phyloP scores from a whole-genome alignment of 2,888 invertebrate species.

The Troilus luridus region DNA sequence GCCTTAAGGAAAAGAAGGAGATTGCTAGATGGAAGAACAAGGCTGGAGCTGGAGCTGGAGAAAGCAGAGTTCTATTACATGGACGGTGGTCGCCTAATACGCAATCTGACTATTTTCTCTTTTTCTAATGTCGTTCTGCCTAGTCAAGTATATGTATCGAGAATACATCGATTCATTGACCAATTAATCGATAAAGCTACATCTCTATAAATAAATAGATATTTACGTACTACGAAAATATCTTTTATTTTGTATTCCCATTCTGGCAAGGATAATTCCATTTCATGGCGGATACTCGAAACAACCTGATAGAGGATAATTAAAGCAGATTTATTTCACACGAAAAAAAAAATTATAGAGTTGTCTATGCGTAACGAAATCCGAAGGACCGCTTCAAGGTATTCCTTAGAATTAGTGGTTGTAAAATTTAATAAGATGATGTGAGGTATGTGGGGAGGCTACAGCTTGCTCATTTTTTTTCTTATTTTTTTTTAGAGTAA shows the following conservation, averaged over 20 bases:
- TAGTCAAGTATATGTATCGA: background rate
- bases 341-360: background rate
- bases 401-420: background rate
- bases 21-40: background rate
- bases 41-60: background rate
- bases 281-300: background rate
- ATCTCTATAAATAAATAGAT: too few species aligned
- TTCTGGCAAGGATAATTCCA: background rate
- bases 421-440: too few species aligned
- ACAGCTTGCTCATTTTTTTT: too few species aligned
- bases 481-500: too few species aligned
- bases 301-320: background rate
- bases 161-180: background rate
- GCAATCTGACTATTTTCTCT: constrained; percentile 34
- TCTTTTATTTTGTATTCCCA: too few species aligned
- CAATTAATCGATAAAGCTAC: background rate
- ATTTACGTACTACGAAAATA: too few species aligned
- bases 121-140: background rate
- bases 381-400: background rate
- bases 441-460: too few species aligned
- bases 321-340: background rate
- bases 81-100: constrained; percentile 3
- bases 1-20: background rate
- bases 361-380: background rate
- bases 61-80: background rate